Conservation (phyloP, 2,113 vertebrate species). For the Notiomystis cincta region DNA sequence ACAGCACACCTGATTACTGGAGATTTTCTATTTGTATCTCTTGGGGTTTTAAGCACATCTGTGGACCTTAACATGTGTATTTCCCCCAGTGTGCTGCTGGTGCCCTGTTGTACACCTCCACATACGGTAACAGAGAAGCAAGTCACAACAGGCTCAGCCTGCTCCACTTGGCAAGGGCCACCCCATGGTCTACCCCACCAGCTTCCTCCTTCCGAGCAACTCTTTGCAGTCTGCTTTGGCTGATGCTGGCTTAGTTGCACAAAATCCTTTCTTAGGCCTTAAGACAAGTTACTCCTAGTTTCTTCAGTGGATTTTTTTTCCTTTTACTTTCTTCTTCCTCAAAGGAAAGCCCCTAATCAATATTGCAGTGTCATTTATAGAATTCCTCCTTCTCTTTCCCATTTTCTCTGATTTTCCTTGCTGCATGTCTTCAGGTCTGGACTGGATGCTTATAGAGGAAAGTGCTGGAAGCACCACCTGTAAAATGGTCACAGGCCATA, state of each 20-base stretch:
- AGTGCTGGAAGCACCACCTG: background rate
- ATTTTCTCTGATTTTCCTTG: background rate
- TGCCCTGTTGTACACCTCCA: background rate
- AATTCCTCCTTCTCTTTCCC: background rate
- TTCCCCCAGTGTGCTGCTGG: background rate
- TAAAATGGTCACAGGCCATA: background rate
- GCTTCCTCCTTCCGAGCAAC: background rate
- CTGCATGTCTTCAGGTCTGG: background rate
- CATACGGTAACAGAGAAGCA: background rate
- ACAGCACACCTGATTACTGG: background rate
- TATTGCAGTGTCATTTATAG: background rate
- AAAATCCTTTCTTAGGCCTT: background rate
- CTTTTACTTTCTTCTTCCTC: background rate
- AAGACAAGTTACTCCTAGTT: background rate
- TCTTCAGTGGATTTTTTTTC: background rate
- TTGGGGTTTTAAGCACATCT: background rate
- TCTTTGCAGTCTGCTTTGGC: background rate
- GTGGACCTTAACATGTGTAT: fast-evolving
- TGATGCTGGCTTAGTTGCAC: background rate
- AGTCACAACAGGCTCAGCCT: background rate
- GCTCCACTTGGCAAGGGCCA: background rate
- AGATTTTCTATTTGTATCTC: background rate
- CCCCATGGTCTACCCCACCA: background rate
- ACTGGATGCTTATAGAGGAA: background rate
- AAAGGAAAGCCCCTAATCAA: background rate